Base-by-base conservation (phyloP, 2,113 vertebrate species). In the Procapra przewalskii region DNA sequence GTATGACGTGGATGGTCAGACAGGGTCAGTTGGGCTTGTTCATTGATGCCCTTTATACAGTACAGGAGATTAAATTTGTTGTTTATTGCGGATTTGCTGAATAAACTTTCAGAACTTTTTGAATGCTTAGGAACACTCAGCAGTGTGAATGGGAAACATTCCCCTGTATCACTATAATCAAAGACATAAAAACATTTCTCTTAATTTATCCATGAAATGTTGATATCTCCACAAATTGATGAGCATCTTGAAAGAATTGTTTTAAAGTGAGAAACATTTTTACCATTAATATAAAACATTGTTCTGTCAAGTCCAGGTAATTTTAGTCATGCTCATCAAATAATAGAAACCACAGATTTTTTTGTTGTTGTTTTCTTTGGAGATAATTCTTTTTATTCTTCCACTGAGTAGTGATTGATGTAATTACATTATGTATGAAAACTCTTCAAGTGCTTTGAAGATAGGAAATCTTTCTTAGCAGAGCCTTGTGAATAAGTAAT, bases 311-410 rank as follows among this genome's bases (percentile, higher is more conserved):
- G 45, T 40, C 27, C 93, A 90, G 23, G 50, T 88, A 71, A 54
- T 92, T 92, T 54, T 80, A 80, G 40, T 59, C 81, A 94, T 40
- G 55, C 33, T 79, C 36, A 33, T 81, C 25, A 71, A 55, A 82
- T 62, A 92, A 88, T 55, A 86, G 79, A 83, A 86, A 91, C 19
- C 33, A 57, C 11, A 45, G 31, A 15, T 23, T 8, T 19, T 90
- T 54, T 54, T 2, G 2, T 59, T 23, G 54, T 59, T 15, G 7
- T 27, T 48, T 6, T 45, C 45, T 90, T 89, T 79, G 31, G 15
- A 71, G 57, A 95, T 25, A 67, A 50, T 92, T 96, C 40, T 95
- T 83, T 88, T 55, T 91, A 87, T 81, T 52, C 23, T 93, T 55
- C 16, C 52, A 25, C 55, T 92, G 60, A 80, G 57, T 71, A 79